Evolutionary conservation across 2,113 vertebrate species (phyloP).

Genomic region (Prolemur simus): DNA sequence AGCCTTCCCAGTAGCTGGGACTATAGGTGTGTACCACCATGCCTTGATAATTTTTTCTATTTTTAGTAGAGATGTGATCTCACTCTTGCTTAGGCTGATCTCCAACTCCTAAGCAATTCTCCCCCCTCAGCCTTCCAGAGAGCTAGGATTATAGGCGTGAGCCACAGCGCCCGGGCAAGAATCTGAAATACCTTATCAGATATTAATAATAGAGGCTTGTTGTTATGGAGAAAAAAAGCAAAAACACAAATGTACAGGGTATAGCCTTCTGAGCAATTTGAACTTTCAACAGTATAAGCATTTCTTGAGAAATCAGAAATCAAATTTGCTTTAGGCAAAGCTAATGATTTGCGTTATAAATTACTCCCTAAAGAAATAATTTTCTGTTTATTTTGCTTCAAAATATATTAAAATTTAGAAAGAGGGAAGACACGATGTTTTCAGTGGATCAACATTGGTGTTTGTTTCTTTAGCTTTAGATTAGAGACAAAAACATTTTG

Average conservation of each 20-base stretch:
- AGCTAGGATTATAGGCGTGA: too few species aligned
- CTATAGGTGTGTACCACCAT: too few species aligned
- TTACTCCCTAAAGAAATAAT: background rate
- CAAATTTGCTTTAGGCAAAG: background rate
- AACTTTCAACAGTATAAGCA: background rate
- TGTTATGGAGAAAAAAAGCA: background rate
- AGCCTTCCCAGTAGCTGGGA: too few species aligned
- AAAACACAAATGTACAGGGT: background rate
- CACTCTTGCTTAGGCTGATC: too few species aligned
- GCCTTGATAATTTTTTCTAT: too few species aligned
- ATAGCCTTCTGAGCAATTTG: background rate
- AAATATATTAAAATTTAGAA: background rate
- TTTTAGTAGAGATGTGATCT: too few species aligned
- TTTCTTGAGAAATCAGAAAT: background rate
- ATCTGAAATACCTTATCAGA: background rate
- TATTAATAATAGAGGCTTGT: background rate
- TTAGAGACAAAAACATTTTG: background rate
- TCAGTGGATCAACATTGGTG: background rate
- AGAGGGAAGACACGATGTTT: background rate
- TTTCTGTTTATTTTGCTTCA: slow-evolving; percentile 14
- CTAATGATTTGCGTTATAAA: background rate
- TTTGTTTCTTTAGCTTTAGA: slow-evolving; percentile 5
- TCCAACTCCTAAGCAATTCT: too few species aligned
- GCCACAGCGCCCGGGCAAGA: background rate
- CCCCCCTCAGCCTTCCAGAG: too few species aligned